Evolutionary conservation across 92 coral and sea anemone genomes (phyloP).

Genomic region (Porites cylindrica): DNA sequence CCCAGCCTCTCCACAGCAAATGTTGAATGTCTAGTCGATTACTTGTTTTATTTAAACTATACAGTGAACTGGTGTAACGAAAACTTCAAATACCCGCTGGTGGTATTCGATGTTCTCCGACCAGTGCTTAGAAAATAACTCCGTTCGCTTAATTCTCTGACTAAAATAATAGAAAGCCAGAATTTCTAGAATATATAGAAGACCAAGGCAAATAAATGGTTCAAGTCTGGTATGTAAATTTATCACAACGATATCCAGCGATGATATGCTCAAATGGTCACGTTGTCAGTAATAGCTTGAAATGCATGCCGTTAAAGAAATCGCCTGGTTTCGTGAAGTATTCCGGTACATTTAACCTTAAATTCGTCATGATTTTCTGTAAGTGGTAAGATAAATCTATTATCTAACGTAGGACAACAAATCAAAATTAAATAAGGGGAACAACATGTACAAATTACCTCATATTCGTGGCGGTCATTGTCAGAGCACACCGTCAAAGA

Average conservation of each 20-base stretch:
- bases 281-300: constrained; percentile 17
- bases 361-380: background rate
- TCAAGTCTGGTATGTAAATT: constrained; percentile 32
- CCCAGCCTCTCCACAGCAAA: too few relatives aligned
- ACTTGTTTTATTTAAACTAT: background rate
- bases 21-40: background rate
- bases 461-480: constrained; percentile 4
- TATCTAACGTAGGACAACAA: constrained; percentile 30
- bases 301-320: constrained; percentile 4
- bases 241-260: constrained; percentile 5
- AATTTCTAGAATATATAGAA: too few relatives aligned
- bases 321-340: background rate
- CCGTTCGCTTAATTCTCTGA: background rate
- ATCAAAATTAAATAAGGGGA: constrained; percentile 17
- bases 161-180: background rate
- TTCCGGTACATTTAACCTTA: background rate
- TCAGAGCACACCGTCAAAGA: constrained; percentile 25
- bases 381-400: constrained; percentile 10
- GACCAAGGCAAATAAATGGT: background rate
- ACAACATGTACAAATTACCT: constrained; percentile 24
- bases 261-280: constrained; percentile 42
- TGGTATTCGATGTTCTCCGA: too few relatives aligned
- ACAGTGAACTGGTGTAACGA: constrained; percentile 24
- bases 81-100: constrained; percentile 14
- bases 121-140: constrained; percentile 21